Base-by-base conservation (phyloP, 1,140 invertebrate species). In the Heterodera schachtii region DNA sequence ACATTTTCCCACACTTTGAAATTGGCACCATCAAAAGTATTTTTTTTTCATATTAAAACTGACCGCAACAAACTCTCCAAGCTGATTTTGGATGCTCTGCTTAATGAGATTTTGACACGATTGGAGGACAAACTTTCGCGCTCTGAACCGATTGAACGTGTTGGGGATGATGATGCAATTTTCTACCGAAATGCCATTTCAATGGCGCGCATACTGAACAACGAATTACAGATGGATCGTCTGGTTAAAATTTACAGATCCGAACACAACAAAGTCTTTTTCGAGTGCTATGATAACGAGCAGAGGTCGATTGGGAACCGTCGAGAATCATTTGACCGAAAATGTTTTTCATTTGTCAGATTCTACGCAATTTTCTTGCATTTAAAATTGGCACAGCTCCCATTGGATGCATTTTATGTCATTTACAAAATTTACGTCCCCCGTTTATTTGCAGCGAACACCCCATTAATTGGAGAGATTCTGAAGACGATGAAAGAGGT, bases 381-480 rank as follows among this genome's bases (percentile, higher is more conserved):
- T n/a, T 46, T 47, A 31, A 78, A 78, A 69, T 71, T 78, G 77
- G 21, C 31, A 69, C 31, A 31, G 31, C 64, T 78, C 31, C n/a
- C 77, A 1, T 19, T 78, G 70, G 47, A 64, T 4, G 66, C 66
- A 47, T 78, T 78, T 41, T 78, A 64, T 9, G 9, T 78, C 7
- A 46, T 78, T 41, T 78, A 78, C 60, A 78, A 78, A 69, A 43
- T 41, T 64, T 69, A 64, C 31, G 41, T 78, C 16, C 77, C 77
- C 41, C 66, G 66, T 2, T 16, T 66, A n/a, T 4, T 78, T 4
- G n/a, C 19, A 5, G 21, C 70, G 44, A 13, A 52, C 21, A 1
- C 31, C n/a, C 13, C 9, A 21, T 3, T 78, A 16, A 41, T 64
- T 46, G n/a, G 21, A 4, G 13, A n/a, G 21, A 69, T 78, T 52